A percentile compares a stretch with the other conserved stretches of the same genome.
These are phyloP conservation scores for Garra rufa DNA, from an alignment of 2,113 vertebrate species.

Conservation along the genomic window DNA sequence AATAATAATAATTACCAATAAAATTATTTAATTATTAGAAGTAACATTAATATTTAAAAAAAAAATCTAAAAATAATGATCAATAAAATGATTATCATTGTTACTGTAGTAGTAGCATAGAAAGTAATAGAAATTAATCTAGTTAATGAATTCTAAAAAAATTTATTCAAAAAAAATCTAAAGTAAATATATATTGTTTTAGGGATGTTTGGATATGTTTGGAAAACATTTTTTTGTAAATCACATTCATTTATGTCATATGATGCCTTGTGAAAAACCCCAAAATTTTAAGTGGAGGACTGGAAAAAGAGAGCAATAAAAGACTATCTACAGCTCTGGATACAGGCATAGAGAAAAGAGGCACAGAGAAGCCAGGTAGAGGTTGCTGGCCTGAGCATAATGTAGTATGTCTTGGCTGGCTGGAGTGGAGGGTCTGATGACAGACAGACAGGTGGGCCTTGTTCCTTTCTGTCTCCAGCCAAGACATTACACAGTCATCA, in stretches of 20 bases:
- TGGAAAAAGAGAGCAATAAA: not conserved
- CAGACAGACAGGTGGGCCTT: slow-evolving; percentile 39
- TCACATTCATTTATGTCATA: not conserved
- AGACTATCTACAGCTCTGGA: not conserved
- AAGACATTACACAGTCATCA: slow-evolving; percentile 55
- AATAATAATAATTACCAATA: too few relatives aligned
- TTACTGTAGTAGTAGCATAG: too few relatives aligned
- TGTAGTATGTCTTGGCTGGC: slow-evolving; percentile 20
- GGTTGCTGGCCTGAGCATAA: not conserved
- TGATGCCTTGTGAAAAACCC: not conserved
- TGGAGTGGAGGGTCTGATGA: slow-evolving; percentile 26
- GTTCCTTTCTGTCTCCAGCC: slow-evolving; percentile 29
- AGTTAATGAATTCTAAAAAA: not conserved
- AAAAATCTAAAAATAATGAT: too few relatives aligned
- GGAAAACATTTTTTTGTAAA: too few relatives aligned
- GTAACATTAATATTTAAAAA: too few relatives aligned
- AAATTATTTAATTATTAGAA: too few relatives aligned
- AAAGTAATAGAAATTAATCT: not conserved
- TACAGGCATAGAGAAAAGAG: not conserved
- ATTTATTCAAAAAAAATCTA: not conserved
- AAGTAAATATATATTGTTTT: not conserved
- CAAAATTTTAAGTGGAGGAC: not conserved
- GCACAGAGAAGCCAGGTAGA: not conserved
- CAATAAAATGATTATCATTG: too few relatives aligned
- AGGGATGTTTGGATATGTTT: not conserved